Base-by-base conservation (phyloP, 1,140 invertebrate genomes). In the Sitobion miscanthi region DNA sequence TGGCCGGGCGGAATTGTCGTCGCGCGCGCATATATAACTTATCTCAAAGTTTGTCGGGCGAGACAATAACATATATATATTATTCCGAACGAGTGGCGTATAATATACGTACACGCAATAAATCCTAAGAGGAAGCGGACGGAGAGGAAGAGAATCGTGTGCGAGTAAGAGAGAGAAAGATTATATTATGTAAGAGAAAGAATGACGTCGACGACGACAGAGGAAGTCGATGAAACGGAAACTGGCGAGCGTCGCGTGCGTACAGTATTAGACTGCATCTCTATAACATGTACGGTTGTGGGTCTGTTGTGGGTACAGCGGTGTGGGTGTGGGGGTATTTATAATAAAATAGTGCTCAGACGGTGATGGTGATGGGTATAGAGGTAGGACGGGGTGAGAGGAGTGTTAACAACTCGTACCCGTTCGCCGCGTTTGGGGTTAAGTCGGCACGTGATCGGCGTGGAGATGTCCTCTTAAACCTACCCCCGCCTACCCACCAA, bases 371-470 rank as follows among this genome's bases (percentile, higher is more conserved):
- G 82, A 83, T 38, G 82, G 35, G 25, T 62, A 4, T 62, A 30
- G 25, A 0, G 30, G 30, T 11, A 30, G 20, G 25, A 38, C 35
- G 23, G 49, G 91, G 30, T 2, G 42, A 25, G 30, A 49, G 25
- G 14, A 86, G 91, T 86, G 91, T 93, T 86, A 86, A 86, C 91
- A 93, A 93, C 82, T 42, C 42, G 91, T 54, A 82, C 90, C 90
- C 91, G 49, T 86, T 92, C 77, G 47, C 35, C 49, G 91, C 69
- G 69, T 93, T 86, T 57, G 91, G 82, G 91, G 91, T 93, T 93
- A 93, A 93, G 52, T 93, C 49, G 82, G 91, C 91, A 93, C 91
- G 91, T 93, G 91, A 93, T 93, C 91, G 91, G 91, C 91, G 91
- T 93, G 82, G 91, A 86, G 77, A 93, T 93, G 91, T 57, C 49